Conservation (phyloP, 1,140 invertebrate species). For the Tetramorium simillimum region DNA sequence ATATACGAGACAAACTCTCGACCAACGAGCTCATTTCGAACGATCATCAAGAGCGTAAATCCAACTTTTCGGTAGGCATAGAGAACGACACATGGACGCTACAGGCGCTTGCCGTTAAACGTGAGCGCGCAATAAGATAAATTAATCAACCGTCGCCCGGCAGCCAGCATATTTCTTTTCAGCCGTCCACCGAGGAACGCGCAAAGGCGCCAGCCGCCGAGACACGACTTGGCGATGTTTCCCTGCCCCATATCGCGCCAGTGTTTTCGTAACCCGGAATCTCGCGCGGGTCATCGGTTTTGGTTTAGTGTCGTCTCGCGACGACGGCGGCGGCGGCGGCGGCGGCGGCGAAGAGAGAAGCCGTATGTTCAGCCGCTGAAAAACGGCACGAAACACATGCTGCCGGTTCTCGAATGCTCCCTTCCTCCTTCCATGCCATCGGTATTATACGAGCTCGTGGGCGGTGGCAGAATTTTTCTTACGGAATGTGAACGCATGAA, state of each 20-base stretch:
- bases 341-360: conserved; percentile 18
- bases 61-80: neutral
- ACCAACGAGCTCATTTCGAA: conserved; percentile 9
- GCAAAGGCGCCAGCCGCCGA: conserved; percentile 56
- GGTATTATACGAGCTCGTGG: conserved; percentile 50
- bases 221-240: conserved; percentile 64
- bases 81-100: conserved; percentile 42
- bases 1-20: neutral
- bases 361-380: conserved; percentile 55
- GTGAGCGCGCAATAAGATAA: conserved; percentile 56
- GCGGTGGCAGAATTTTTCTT: conserved; percentile 52
- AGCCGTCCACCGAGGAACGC: conserved; percentile 31
- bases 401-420: conserved; percentile 20
- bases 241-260: conserved; percentile 58
- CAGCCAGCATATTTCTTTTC: conserved; percentile 60
- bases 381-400: conserved; percentile 55
- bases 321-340: conserved; percentile 11
- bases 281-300: conserved; percentile 67
- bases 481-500: neutral
- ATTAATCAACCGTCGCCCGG: conserved; percentile 51
- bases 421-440: neutral
- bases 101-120: conserved; percentile 40
- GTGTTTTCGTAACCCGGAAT: conserved; percentile 71
- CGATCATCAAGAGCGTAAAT: conserved; percentile 32
- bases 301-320: conserved; percentile 52